These are phyloP conservation scores for Ciconia boyciana DNA, from an alignment of 2,113 vertebrate species.

Conservation along the genomic window DNA sequence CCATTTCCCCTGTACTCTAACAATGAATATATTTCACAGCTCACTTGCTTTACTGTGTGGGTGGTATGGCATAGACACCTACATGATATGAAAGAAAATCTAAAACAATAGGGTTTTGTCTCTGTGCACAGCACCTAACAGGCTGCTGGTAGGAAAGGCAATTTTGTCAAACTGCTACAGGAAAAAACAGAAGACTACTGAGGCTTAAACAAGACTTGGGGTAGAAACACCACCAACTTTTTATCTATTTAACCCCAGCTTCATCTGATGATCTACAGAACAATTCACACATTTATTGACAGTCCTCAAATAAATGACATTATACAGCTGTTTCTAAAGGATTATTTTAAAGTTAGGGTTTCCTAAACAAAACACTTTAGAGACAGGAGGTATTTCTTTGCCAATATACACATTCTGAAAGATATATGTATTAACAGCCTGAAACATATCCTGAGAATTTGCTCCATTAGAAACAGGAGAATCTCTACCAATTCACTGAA, in stretches of 20 bases:
- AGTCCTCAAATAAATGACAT: not conserved
- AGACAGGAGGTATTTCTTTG: not conserved
- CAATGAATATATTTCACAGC: constrained; percentile 96
- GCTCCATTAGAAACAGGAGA: not conserved
- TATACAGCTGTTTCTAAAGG: not conserved
- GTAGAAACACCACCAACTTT: constrained; percentile 32
- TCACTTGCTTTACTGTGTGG: constrained; percentile 87
- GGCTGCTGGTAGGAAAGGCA: constrained; percentile 67
- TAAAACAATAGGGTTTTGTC: constrained; percentile 80
- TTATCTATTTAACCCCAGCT: constrained; percentile 53
- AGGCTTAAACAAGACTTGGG: constrained; percentile 37
- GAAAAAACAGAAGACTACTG: constrained; percentile 9
- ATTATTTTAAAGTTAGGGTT: constrained; percentile 12
- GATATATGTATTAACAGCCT: not conserved
- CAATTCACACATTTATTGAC: not conserved
- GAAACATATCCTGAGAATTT: not conserved
- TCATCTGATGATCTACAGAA: not conserved
- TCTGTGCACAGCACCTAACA: constrained; percentile 68
- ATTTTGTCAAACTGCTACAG: constrained; percentile 63
- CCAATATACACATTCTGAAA: not conserved
- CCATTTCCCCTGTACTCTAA: constrained; percentile 85
- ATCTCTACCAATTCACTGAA: not conserved
- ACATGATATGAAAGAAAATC: constrained; percentile 84
- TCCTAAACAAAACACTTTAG: not conserved
- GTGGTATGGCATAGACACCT: constrained; percentile 84